Conservation (phyloP, 2,888 invertebrate genomes). For the Steinernema scapterisci region DNA sequence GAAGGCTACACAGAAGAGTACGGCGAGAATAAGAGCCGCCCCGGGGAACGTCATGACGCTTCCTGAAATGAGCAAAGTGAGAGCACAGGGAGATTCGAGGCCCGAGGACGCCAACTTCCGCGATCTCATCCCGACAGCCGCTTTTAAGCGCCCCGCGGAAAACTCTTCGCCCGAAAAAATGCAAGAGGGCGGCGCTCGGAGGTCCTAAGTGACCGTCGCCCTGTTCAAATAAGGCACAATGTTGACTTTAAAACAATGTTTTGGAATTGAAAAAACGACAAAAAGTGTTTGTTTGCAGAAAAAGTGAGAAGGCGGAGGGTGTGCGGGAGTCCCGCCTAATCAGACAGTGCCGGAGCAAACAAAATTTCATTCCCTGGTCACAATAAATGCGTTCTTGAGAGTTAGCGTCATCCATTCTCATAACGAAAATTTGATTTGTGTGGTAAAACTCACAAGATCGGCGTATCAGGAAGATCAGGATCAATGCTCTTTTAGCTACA, state of each 20-base stretch:
- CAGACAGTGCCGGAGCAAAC: background rate
- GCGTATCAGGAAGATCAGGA: no score
- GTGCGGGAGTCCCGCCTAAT: background rate
- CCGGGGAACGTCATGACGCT: no score
- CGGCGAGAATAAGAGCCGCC: no score
- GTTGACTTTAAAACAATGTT: background rate
- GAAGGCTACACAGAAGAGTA: background rate
- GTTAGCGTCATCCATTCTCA: no score
- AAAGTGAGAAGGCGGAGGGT: background rate
- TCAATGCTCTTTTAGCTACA: no score
- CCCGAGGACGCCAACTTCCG: background rate
- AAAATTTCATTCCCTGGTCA: background rate
- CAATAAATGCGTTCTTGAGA: no score
- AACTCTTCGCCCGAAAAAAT: constrained; percentile 2
- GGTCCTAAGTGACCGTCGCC: constrained; percentile 8
- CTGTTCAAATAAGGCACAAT: constrained; percentile 1
- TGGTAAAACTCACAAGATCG: no score
- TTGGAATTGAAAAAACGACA: background rate
- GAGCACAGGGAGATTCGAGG: no score
- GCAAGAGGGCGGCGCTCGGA: background rate
- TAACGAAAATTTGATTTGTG: no score
- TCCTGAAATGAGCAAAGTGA: no score
- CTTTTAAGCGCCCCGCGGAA: background rate
- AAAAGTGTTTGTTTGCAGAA: background rate
- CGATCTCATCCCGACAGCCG: no score